These are phyloP conservation scores for Pectinophora gossypiella DNA, from an alignment of 1,140 invertebrate species.

Conservation along the genomic window DNA sequence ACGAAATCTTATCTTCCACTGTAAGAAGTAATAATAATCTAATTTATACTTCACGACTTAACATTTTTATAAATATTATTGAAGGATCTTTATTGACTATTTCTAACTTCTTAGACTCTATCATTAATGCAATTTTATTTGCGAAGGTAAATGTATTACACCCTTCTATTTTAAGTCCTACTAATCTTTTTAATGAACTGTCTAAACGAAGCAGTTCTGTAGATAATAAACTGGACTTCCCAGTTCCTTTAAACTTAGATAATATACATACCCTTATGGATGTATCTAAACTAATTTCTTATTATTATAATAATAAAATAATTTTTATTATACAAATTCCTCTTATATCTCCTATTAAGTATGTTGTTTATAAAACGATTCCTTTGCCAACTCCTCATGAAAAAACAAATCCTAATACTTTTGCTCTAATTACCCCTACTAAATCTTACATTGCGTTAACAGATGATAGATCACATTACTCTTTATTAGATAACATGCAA, in stretches of 20 bases:
- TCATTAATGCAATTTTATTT: too few relatives aligned
- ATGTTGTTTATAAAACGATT: conserved; percentile 1
- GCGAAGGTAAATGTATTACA: too few relatives aligned
- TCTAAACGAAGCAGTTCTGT: background rate
- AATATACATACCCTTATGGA: conserved; percentile 1
- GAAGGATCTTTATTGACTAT: too few relatives aligned
- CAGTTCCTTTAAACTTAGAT: background rate
- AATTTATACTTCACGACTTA: conserved; percentile 7
- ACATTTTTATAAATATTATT: too few relatives aligned
- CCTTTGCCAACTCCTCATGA: conserved; percentile 2
- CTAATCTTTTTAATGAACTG: background rate
- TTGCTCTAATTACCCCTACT: background rate
- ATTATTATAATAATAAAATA: conserved; percentile 1
- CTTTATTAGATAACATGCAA: conserved; percentile 1
- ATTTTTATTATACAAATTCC: background rate
- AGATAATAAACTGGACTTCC: background rate
- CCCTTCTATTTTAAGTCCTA: background rate
- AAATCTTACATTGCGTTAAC: background rate
- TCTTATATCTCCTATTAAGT: background rate
- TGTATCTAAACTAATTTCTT: background rate
- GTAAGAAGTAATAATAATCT: too few relatives aligned
- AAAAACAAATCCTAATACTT: background rate
- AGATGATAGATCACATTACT: conserved; percentile 2
- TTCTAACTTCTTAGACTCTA: background rate
- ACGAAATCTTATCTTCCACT: too few relatives aligned